phyloP scores from a whole-genome alignment of 1,140 invertebrate genomes.

The Littorina saxatilis region DNA sequence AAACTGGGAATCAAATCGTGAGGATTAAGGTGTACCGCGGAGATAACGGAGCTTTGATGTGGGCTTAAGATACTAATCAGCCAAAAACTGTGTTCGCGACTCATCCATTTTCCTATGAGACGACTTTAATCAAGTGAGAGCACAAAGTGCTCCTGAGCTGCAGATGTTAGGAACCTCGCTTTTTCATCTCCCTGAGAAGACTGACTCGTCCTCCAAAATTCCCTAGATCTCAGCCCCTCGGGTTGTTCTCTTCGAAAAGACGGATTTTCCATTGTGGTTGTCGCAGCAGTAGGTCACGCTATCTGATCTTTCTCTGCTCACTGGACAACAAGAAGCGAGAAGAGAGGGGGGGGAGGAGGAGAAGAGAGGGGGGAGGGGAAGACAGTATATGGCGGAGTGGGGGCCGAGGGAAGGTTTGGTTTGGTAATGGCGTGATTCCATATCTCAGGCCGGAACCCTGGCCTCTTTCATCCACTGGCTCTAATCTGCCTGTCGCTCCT shows the following conservation, averaged over 20 bases:
- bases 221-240: neutral
- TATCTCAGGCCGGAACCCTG: slow-evolving; percentile 36
- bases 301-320: neutral
- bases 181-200: neutral
- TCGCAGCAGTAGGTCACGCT: slow-evolving; percentile 24
- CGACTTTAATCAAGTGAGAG: slow-evolving; percentile 28
- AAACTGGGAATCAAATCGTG: neutral
- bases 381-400: too few relatives aligned
- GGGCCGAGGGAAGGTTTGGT: slow-evolving; percentile 17
- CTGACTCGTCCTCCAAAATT: neutral
- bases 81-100: neutral
- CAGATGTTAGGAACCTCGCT: neutral
- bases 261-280: slow-evolving; percentile 15
- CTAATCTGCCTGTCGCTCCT: slow-evolving; percentile 24
- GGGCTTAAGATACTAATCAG: slow-evolving; percentile 16
- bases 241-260: neutral
- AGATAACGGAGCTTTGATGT: slow-evolving; percentile 22
- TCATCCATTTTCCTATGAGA: neutral
- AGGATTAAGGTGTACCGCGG: slow-evolving; percentile 9
- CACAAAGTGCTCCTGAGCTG: neutral
- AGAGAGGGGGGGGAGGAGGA: too few relatives aligned
- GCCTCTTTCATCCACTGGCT: slow-evolving; percentile 39
- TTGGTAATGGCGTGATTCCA: slow-evolving; percentile 39
- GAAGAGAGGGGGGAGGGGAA: too few relatives aligned
- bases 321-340: slow-evolving; percentile 13